phyloP scores from a whole-genome alignment of 2,888 invertebrate genomes.

The Amaurobius ferox region DNA sequence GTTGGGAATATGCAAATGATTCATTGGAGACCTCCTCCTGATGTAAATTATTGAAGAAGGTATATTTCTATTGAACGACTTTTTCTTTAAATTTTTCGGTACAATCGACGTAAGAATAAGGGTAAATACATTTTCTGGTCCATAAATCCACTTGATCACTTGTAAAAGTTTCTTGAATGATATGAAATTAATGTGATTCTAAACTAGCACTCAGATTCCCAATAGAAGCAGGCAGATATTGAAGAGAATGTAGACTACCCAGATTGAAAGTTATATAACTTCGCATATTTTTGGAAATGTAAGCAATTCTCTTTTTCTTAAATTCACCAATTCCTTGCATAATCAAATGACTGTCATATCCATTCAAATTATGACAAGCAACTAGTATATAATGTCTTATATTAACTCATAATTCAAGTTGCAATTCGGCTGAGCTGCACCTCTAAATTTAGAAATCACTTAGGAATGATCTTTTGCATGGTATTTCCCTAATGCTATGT shows the following conservation, averaged over 20 bases:
- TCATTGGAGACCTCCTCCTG: not conserved
- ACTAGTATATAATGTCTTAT: not conserved
- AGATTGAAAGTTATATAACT: not conserved
- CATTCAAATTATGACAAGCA: slow-evolving; percentile 18
- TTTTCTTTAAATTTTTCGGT: not conserved
- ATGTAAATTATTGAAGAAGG: too few relatives aligned
- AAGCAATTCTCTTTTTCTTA: not conserved
- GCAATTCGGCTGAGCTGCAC: too few relatives aligned
- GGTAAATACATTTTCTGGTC: too few relatives aligned
- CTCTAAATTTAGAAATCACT: not conserved
- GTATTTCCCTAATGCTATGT: not conserved
- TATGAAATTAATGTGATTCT: not conserved
- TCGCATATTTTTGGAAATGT: not conserved
- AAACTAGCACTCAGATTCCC: not conserved
- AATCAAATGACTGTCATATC: too few relatives aligned
- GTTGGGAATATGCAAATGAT: not conserved
- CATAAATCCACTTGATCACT: not conserved
- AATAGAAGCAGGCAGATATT: not conserved
- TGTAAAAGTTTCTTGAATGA: not conserved
- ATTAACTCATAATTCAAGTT: slow-evolving; percentile 1
- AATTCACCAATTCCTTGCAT: too few relatives aligned
- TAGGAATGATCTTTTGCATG: slow-evolving; percentile 17
- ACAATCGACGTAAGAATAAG: not conserved
- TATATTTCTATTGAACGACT: not conserved
- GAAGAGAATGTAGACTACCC: not conserved